Percentiles rank a stretch among this genome's conserved stretches.
These are phyloP conservation scores for Dicrostonyx torquatus DNA, from an alignment of 2,797 vertebrate species.

Conservation along the genomic window DNA sequence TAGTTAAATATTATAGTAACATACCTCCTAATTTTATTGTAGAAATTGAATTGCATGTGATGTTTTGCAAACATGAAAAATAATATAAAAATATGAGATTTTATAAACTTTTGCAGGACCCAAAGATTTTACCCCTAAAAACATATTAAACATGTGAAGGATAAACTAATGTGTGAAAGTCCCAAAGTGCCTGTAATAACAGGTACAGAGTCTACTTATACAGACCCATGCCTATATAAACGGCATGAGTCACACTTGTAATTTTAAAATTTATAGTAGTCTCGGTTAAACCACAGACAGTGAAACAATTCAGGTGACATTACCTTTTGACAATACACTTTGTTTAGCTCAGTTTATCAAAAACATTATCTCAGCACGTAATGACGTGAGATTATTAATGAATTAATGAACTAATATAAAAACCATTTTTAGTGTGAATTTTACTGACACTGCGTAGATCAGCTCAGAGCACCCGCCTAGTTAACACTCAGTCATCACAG, in stretches of 20 bases:
- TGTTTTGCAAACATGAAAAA: not conserved
- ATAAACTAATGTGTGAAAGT: too few relatives aligned
- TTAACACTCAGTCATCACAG: not conserved
- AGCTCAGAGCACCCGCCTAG: not conserved
- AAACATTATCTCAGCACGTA: not conserved
- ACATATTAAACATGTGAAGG: not conserved
- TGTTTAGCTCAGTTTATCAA: not conserved
- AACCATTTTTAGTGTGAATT: not conserved
- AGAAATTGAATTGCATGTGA: not conserved
- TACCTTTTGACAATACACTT: conserved; percentile 6
- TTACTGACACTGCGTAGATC: not conserved
- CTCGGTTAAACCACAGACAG: not conserved
- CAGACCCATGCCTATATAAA: not conserved
- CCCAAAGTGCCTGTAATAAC: not conserved
- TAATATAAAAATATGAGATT: not conserved
- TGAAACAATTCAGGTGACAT: not conserved
- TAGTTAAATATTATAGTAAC: not conserved
- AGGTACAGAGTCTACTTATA: not conserved
- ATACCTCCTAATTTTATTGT: not conserved
- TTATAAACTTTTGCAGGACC: not conserved
- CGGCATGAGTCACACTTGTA: not conserved
- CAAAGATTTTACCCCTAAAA: not conserved
- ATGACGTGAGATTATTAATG: not conserved
- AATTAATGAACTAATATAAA: not conserved
- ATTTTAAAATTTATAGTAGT: not conserved